A percentile compares a stretch with the other conserved stretches of the same genome.
Evolutionary conservation across 2,113 vertebrate genomes (phyloP).

Genomic region (Sitta europaea): DNA sequence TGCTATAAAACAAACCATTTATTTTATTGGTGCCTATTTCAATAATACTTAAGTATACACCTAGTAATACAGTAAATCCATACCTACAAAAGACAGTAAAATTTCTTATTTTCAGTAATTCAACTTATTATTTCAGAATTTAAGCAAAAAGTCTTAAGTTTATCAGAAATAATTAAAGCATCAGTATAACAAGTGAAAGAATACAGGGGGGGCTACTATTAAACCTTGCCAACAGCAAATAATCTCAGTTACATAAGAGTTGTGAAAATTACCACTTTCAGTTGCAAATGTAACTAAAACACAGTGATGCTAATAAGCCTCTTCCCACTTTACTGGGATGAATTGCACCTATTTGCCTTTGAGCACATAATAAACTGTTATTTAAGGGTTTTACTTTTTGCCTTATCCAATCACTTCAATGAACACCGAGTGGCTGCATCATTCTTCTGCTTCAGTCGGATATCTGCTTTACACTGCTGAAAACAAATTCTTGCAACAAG

Average conservation of each 20-base stretch:
- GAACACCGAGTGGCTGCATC: neutral
- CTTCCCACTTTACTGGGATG: neutral
- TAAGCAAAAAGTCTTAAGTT: neutral
- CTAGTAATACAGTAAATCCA: neutral
- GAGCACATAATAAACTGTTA: neutral
- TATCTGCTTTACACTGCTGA: neutral
- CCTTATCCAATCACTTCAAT: neutral
- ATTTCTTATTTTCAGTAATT: neutral
- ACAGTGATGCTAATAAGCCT: neutral
- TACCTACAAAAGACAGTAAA: neutral
- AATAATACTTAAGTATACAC: neutral
- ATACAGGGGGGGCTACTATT: neutral
- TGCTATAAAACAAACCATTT: neutral
- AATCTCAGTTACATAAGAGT: neutral
- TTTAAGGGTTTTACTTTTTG: neutral
- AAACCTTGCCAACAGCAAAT: neutral
- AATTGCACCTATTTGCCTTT: neutral
- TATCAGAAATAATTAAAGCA: neutral
- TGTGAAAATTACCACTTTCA: neutral
- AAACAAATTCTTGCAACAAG: neutral
- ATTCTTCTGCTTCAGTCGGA: neutral
- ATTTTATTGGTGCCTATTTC: neutral
- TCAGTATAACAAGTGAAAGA: neutral
- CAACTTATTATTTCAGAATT: neutral
- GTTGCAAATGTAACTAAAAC: neutral